phyloP scores from a whole-genome alignment of 2,113 vertebrate species.

The Sterrhoptilus dennistouni region DNA sequence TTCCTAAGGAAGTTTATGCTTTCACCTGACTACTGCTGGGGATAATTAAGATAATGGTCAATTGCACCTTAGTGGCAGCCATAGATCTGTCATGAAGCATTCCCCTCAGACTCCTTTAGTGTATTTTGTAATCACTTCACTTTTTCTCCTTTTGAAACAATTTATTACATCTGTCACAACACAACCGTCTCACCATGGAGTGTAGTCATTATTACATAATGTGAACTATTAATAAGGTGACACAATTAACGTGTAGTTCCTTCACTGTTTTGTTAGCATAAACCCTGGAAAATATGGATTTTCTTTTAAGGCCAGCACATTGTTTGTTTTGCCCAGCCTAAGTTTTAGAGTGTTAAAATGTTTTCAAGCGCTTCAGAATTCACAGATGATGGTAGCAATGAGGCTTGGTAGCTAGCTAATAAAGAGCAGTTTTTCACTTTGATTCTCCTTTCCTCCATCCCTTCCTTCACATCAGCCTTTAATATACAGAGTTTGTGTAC shows the following conservation, averaged over 20 bases:
- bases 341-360: neutral
- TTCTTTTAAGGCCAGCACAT: neutral
- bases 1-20: neutral
- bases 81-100: neutral
- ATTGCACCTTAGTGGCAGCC: neutral
- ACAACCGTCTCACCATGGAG: neutral
- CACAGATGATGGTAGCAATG: neutral
- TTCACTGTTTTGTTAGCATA: neutral
- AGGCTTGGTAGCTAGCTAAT: neutral
- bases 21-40: neutral
- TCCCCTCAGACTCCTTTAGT: neutral
- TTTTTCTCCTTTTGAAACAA: neutral
- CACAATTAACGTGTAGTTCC: neutral
- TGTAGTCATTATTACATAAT: neutral
- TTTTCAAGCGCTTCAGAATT: neutral
- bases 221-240: neutral
- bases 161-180: neutral
- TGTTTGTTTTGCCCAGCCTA: neutral
- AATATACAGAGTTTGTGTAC: neutral
- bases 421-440: neutral
- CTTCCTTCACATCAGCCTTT: neutral
- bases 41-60: neutral
- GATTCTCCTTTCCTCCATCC: neutral
- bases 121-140: neutral
- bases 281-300: neutral